A percentile compares a stretch with the other conserved stretches of the same genome.
Conservation (phyloP, 2,888 invertebrate genomes). For the Plutella xylostella region DNA sequence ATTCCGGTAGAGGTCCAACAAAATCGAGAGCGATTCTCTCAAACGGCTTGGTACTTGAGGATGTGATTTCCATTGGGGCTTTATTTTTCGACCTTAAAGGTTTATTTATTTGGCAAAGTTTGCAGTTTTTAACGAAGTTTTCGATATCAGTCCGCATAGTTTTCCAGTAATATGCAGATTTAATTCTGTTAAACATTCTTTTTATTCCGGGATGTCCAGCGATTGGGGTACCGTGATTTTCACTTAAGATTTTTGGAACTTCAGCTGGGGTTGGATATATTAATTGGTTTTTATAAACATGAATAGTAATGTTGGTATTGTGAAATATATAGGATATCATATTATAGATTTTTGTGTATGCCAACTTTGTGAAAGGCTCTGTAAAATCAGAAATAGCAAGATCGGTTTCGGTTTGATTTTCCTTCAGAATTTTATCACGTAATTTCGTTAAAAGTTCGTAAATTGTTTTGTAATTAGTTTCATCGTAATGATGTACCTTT, state of each 20-base stretch:
- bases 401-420: too few species aligned
- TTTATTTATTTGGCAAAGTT: conserved; percentile 15
- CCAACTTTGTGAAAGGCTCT: neutral
- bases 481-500: too few species aligned
- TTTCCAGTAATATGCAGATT: conserved; percentile 15
- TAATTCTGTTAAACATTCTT: conserved; percentile 20
- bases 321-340: too few species aligned
- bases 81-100: too few species aligned
- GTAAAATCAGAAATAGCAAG: conserved; percentile 5
- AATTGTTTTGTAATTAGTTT: too few species aligned
- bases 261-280: too few species aligned
- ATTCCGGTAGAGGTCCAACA: neutral
- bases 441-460: too few species aligned
- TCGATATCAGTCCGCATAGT: conserved; percentile 19
- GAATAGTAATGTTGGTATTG: too few species aligned
- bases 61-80: too few species aligned
- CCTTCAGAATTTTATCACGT: too few species aligned
- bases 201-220: conserved; percentile 9
- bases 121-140: conserved; percentile 14
- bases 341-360: too few species aligned
- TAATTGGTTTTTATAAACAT: too few species aligned
- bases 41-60: conserved; percentile 18
- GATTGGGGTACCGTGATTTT: neutral
- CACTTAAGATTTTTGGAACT: neutral
- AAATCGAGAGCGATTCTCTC: conserved; percentile 14